Conservation (phyloP, 64 coral and sea anemone genomes). For the Montipora foliosa region DNA sequence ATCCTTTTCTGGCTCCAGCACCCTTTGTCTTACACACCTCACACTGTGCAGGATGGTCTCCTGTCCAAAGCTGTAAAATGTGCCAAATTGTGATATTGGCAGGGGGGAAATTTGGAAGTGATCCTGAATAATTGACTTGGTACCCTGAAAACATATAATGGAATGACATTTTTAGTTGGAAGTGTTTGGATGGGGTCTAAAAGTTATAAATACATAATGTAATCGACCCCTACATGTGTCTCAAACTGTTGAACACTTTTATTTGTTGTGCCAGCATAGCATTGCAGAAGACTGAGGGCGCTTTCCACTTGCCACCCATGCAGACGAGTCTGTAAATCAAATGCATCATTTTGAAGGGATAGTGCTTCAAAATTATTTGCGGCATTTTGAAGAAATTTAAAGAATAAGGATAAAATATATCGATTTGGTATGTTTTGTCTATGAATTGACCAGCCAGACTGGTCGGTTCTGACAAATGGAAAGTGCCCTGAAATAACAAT, state of each 20-base stretch:
- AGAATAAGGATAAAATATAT: not conserved
- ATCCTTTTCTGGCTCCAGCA: too few species aligned
- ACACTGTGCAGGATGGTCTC: conserved; percentile 49
- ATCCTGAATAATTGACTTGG: conserved; percentile 27
- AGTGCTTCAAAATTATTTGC: too few species aligned
- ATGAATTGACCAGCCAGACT: not conserved
- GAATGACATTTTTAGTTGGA: not conserved
- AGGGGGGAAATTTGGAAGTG: not conserved
- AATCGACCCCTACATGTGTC: not conserved
- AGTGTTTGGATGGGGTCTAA: not conserved
- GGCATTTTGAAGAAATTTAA: not conserved
- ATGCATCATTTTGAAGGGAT: too few species aligned
- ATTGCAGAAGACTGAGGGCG: not conserved
- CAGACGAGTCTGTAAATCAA: too few species aligned
- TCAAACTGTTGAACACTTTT: not conserved
- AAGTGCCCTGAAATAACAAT: too few species aligned
- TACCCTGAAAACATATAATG: conserved; percentile 32
- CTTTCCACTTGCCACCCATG: too few species aligned
- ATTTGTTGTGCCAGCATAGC: conserved; percentile 3
- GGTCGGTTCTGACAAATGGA: too few species aligned
- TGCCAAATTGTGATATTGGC: conserved; percentile 2
- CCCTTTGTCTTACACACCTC: conserved; percentile 55
- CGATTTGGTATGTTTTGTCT: conserved; percentile 5
- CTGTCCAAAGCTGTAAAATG: conserved; percentile 19
- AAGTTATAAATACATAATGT: not conserved